Evolutionary conservation across 2,797 vertebrate species (phyloP), one percentile per base, ranked within the genome.

Genomic region (Hybognathus amarus): DNA sequence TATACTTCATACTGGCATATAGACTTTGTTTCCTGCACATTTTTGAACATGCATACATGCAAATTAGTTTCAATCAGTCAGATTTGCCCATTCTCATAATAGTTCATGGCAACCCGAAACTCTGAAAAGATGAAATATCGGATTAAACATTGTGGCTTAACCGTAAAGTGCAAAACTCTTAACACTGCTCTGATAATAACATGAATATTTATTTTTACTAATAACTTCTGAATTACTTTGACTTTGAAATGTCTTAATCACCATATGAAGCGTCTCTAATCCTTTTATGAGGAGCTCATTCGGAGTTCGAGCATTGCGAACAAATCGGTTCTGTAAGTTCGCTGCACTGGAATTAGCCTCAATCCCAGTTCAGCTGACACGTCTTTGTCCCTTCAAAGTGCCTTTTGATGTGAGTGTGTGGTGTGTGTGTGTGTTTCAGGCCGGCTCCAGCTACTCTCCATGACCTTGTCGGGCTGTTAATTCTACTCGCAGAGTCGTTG

Each of bases 401-500:
- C 4, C 12, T 52, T 86, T 79, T 76, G 74, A 79, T 63, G 76
- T 42, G 38, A 11, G n/a, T 50, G 67, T 40, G 54, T 36, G 66
- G 54, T 36, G 66, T 42, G 56, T 5, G 42, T 11, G 69, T 27
- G 68, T 15, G 66, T 47, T 40, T 38, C 9, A 0, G 27, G 47
- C 24, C 36, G 10, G 24, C 66, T 33, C 42, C 42, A 50, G 30
- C 61, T 59, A 64, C 66, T 85, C 82, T 75, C 50, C 2, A 17
- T 40, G 84, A 87, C 84, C 84, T 85, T 87, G 82, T 50, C 52
- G 6, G n/a, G 11, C 30, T 7, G 61, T 45, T 85, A 77, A 73
- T 74, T 85, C 67, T 80, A n/a, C 71, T 6, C 22, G n/a, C 2
- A 18, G 74, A 75, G 61, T 40, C 6, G 42, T 74, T 84, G 67